Base-by-base conservation (phyloP, 1,140 invertebrate genomes). In the Conopomorpha cramerella region DNA sequence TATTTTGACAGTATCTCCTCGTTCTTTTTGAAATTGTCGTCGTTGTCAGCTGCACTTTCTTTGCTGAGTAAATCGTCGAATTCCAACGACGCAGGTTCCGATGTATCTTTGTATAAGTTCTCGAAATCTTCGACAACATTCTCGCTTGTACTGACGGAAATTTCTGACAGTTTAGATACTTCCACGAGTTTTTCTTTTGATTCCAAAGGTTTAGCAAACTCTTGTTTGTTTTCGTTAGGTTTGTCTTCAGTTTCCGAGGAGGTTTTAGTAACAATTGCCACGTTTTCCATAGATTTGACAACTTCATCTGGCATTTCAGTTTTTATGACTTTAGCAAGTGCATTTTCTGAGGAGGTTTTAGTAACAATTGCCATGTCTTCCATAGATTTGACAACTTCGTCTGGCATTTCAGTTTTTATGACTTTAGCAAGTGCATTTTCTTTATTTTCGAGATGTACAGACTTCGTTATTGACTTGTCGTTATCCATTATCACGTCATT, bases 91-190 rank as follows among this genome's bases (percentile, higher is more conserved):
- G 63, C 51, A 0, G 57, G 41, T 4, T 36, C 16, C 31, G 59
- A 44, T 16, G 66, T 43, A 33, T 70, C 46, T 47, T 70, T 70
- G 30, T 56, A 71, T 15, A 71, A 57, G 16, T 60, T 61, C 36
- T 74, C 70, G 17, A 71, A 71, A 31, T 55, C 58, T 36, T 71
- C 59, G 12, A 58, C 40, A 3, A 64, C 70, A 31, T 71, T 60
- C 38, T 34, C 27, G 23, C 17, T 28, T 31, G 15, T 30, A 6
- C 19, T 17, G 25, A 18, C 33, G 11, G 34, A 33, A 35, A 27
- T 31, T 2, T 35, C 16, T 12, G 1, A 11, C 30, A 14, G 16
- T 37, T 13, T 40, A 27, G 1, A 36, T n/a, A 25, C 37, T 39
- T 37, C 18, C 2, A 30, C 23, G 1, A 16, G 12, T 0, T 17